Evolutionary conservation across 2,888 invertebrate genomes (phyloP).

Genomic region (Drosophila atripex): DNA sequence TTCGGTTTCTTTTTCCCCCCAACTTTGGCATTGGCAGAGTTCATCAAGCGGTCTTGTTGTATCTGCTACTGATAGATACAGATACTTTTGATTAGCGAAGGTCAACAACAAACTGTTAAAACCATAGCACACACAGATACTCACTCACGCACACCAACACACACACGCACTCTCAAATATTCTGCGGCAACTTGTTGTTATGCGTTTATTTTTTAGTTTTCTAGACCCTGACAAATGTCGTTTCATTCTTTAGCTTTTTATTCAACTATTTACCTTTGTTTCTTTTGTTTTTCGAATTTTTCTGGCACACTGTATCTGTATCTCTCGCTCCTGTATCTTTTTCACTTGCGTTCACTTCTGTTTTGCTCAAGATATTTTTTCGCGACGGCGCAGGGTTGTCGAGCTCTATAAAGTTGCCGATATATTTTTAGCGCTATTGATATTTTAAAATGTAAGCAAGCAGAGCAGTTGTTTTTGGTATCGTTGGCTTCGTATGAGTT

Average conservation of each 20-base stretch:
- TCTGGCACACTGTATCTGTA: background rate
- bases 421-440: background rate
- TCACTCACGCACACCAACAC: conserved; percentile 7
- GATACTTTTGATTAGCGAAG: conserved; percentile 63
- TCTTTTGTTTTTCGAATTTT: background rate
- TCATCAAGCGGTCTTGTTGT: conserved; percentile 61
- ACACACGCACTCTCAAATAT: background rate
- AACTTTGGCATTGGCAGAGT: conserved; percentile 69
- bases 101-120: conserved; percentile 61
- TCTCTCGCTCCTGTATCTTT: background rate
- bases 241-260: background rate
- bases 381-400: background rate
- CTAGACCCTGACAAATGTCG: background rate
- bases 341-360: conserved; percentile 6
- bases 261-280: background rate
- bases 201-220: background rate
- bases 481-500: background rate
- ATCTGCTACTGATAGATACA: conserved; percentile 22
- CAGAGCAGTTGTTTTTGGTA: background rate
- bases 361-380: conserved; percentile 1
- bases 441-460: background rate
- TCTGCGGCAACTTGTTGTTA: conserved; percentile 20
- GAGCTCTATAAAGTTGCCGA: background rate
- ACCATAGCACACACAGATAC: conserved; percentile 9
- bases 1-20: conserved; percentile 14